Percentiles rank a stretch among this genome's conserved stretches.
These are phyloP conservation scores for Cyrtorhinus lividipennis DNA, from an alignment of 1,140 invertebrate genomes.

Conservation along the genomic window DNA sequence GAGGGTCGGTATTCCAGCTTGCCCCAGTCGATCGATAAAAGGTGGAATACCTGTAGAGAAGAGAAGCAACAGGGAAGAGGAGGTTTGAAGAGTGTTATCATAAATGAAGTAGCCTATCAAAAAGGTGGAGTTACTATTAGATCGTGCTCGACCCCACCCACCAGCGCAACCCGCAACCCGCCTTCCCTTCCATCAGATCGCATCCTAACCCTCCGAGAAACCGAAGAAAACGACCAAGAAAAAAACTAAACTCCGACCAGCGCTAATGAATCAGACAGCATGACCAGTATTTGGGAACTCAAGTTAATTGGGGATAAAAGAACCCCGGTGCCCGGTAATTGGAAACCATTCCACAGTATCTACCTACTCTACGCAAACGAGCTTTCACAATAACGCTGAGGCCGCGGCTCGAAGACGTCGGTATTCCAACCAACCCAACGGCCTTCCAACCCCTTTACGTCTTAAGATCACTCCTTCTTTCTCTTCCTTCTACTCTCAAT, in stretches of 20 bases:
- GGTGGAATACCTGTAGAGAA: not conserved
- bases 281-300: constrained; percentile 8
- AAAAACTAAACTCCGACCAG: not conserved
- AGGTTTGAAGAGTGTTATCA: constrained; percentile 9
- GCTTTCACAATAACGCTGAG: not conserved
- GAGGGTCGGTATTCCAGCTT: not conserved
- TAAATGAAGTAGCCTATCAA: constrained; percentile 10
- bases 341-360: constrained; percentile 1
- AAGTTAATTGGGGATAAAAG: constrained; percentile 8
- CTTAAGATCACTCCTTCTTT: not conserved
- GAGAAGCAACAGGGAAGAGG: not conserved
- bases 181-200: no score
- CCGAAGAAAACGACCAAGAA: no score
- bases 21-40: not conserved
- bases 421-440: not conserved
- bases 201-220: no score
- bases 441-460: not conserved
- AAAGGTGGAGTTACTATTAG: constrained; percentile 6
- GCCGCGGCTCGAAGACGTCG: not conserved
- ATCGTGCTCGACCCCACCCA: constrained; percentile 4
- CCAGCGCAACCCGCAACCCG: not conserved
- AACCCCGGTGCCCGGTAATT: constrained; percentile 6
- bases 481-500: not conserved
- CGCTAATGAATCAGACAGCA: constrained; percentile 8
- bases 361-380: not conserved